A percentile compares a stretch with the other conserved stretches of the same genome.
phyloP scores from a whole-genome alignment of 1,140 invertebrate species.

The Calephelis virginiensis region DNA sequence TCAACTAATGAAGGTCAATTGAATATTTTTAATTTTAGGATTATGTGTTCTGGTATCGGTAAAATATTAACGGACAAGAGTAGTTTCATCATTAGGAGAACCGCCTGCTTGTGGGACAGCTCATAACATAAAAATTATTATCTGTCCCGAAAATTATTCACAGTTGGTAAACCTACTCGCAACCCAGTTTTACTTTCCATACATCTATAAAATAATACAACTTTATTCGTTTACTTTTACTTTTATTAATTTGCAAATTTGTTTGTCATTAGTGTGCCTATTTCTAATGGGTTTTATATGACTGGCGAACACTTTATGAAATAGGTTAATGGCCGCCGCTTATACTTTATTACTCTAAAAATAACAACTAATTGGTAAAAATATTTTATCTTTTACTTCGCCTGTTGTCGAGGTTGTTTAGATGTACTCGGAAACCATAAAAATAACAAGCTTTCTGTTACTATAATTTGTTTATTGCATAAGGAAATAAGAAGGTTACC shows the following conservation, averaged over 20 bases:
- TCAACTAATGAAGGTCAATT: too few species aligned
- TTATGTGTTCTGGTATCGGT: too few species aligned
- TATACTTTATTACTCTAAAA: conserved; percentile 1
- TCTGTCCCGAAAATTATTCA: background rate
- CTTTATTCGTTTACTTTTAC: conserved; percentile 4
- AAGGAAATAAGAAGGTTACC: too few species aligned
- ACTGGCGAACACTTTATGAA: background rate
- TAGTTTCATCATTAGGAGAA: too few species aligned
- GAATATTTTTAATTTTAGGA: too few species aligned
- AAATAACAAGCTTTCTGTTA: too few species aligned
- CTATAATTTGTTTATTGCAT: too few species aligned
- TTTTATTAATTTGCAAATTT: conserved; percentile 14
- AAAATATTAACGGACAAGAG: too few species aligned
- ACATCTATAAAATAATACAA: conserved; percentile 7
- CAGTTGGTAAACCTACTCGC: background rate
- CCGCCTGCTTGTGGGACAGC: too few species aligned
- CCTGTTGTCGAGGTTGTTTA: too few species aligned
- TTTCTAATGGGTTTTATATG: background rate
- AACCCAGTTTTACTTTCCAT: background rate
- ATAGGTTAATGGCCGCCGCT: background rate
- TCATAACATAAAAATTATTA: background rate
- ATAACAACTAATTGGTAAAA: background rate
- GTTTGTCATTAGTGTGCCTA: background rate
- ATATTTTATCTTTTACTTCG: background rate
- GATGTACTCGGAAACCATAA: too few species aligned